Evolutionary conservation across 2,797 vertebrate genomes (phyloP), one percentile per base, ranked within the genome.

Genomic region (Xyrichtys novacula): DNA sequence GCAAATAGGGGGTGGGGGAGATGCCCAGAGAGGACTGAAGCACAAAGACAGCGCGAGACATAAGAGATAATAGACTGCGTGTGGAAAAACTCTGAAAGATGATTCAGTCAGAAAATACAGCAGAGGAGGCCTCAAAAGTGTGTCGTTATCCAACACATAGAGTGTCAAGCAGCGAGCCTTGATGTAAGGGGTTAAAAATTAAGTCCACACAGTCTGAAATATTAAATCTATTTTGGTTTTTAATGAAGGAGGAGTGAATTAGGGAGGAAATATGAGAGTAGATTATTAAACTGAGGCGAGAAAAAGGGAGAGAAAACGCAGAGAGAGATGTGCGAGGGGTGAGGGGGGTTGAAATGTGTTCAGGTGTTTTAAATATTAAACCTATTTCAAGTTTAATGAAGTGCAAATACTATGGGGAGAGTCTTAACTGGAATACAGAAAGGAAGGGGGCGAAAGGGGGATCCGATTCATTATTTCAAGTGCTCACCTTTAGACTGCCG

Each of bases 361-460:
- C 92, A 87, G 54, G 81, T 92, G 91, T 93, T 94, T 94, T 94
- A 94, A 94, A 94, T 94, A 94, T 94, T 94, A 93, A 95, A 94
- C 89, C 92, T 94, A 93, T 94, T 94, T 93, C 90, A 93, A 93
- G 93, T 93, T 95, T 94, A 94, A 94, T 94, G 92, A 94, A 94
- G 93, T 94, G 92, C 92, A 94, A 94, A 94, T 94, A 93, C 93
- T 93, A 90, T 83, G 80, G 93, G 92, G 92, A 94, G 89, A 91
- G 90, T 91, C 90, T 91, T 92, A 93, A 92, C 90, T 86, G 84
- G 92, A 93, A 93, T 93, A 90, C 88, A 88, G 90, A 93, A 91
- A 90, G 85, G 91, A 87, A 87, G 84, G 88, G 91, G 89, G 89
- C 79, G 87, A 91, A 91, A 86, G 88, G 91, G 88, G 91, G 88